These are phyloP conservation scores for Steinernema scapterisci DNA, from an alignment of 2,888 invertebrate genomes.

Conservation along the genomic window DNA sequence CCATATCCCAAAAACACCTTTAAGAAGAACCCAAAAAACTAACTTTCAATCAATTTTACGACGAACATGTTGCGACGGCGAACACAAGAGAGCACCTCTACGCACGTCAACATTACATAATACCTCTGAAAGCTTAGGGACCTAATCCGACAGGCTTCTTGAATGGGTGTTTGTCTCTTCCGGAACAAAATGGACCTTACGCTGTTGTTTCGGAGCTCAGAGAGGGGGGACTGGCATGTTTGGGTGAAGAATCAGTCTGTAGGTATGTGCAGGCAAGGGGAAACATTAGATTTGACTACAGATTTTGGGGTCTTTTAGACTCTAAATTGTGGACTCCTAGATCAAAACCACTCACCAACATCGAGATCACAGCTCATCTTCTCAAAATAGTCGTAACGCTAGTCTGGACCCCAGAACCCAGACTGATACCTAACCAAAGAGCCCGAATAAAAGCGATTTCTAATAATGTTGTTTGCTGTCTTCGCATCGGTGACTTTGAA, in stretches of 20 bases:
- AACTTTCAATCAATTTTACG: slow-evolving; percentile 17
- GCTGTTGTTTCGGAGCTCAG: background rate
- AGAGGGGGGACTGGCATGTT: background rate
- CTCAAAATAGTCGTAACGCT: no score
- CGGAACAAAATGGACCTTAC: background rate
- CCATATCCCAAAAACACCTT: no score
- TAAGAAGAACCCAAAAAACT: background rate
- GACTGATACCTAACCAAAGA: background rate
- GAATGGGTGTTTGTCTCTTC: slow-evolving; percentile 4
- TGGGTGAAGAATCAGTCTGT: background rate
- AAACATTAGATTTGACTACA: background rate
- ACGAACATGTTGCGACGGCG: background rate
- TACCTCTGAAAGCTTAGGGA: background rate
- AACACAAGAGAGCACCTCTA: background rate
- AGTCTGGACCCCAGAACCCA: no score
- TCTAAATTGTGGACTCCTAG: no score
- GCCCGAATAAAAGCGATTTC: background rate
- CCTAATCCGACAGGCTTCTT: background rate
- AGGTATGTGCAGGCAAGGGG: background rate
- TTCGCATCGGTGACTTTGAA: slow-evolving; percentile 12
- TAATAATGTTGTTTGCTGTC: background rate
- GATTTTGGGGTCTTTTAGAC: no score
- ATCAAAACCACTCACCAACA: no score
- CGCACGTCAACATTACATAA: slow-evolving; percentile 2
- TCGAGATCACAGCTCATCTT: no score